Evolutionary conservation across 2,888 invertebrate species (phyloP).

Genomic region (Chelonus formosanus): DNA sequence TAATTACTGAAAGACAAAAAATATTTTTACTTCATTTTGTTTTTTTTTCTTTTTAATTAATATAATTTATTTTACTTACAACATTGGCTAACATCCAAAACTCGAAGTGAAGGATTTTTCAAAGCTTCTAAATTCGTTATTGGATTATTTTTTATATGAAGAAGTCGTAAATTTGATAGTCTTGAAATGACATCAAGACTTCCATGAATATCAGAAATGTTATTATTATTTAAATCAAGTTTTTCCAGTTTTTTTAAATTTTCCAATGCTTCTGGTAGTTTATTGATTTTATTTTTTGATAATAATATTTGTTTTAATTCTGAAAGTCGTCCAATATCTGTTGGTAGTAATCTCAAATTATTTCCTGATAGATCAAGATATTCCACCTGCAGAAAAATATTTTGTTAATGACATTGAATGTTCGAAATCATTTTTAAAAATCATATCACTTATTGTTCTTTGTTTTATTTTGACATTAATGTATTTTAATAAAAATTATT

Average conservation of each 20-base stretch:
- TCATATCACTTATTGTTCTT: no score
- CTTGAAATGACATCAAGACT: slow-evolving; percentile 48
- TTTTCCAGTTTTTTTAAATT: slow-evolving; percentile 69
- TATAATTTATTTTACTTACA: slow-evolving; percentile 53
- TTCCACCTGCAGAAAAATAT: slow-evolving; percentile 67
- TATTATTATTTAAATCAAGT: slow-evolving; percentile 73
- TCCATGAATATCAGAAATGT: slow-evolving; percentile 69
- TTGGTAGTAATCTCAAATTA: slow-evolving; percentile 69
- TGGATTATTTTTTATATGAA: slow-evolving; percentile 75
- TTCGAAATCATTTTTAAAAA: no score
- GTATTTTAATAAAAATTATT: no score
- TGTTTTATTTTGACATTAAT: no score
- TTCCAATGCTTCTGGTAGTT: slow-evolving; percentile 67
- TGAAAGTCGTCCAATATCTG: slow-evolving; percentile 48
- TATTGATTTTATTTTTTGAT: slow-evolving; percentile 68
- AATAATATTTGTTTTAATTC: slow-evolving; percentile 69
- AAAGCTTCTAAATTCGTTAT: slow-evolving; percentile 70
- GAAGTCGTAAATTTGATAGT: slow-evolving; percentile 66
- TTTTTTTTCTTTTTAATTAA: slow-evolving; percentile 12
- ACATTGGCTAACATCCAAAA: slow-evolving; percentile 72
- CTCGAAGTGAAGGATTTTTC: slow-evolving; percentile 69
- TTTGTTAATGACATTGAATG: neutral
- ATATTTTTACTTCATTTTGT: neutral
- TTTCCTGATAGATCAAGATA: slow-evolving; percentile 74
- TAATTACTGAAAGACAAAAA: slow-evolving; percentile 58